These are phyloP conservation scores for Antechinus flavipes DNA, from an alignment of 2,113 vertebrate species.

Conservation along the genomic window DNA sequence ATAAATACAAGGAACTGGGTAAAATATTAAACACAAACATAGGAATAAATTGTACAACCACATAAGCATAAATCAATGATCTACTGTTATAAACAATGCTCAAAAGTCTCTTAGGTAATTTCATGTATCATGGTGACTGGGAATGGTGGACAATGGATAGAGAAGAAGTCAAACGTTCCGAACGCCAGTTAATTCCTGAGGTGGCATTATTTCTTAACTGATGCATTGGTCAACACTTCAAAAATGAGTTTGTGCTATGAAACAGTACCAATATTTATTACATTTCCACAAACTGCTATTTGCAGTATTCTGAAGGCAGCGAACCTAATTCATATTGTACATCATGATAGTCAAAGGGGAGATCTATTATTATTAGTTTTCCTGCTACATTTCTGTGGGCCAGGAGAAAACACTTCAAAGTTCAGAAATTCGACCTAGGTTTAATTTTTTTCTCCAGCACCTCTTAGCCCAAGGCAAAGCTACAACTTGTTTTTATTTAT, in stretches of 20 bases:
- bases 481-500: slow-evolving; percentile 31
- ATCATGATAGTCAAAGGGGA: slow-evolving; percentile 59
- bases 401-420: slow-evolving; percentile 65
- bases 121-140: slow-evolving; percentile 67
- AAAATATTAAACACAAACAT: slow-evolving; percentile 88
- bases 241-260: slow-evolving; percentile 82
- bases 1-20: slow-evolving; percentile 92
- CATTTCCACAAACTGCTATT: slow-evolving; percentile 63
- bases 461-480: slow-evolving; percentile 79
- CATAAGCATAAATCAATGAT: slow-evolving; percentile 76
- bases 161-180: slow-evolving; percentile 65
- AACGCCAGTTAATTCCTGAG: slow-evolving; percentile 86
- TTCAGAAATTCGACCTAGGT: slow-evolving; percentile 57
- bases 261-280: slow-evolving; percentile 71
- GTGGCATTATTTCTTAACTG: slow-evolving; percentile 82
- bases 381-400: slow-evolving; percentile 76
- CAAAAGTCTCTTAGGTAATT: slow-evolving; percentile 76
- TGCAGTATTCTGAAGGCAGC: slow-evolving; percentile 76
- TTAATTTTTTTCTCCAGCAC: slow-evolving; percentile 62
- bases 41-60: slow-evolving; percentile 86
- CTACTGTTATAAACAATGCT: slow-evolving; percentile 78
- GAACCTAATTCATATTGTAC: slow-evolving; percentile 69
- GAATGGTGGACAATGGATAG: not conserved
- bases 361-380: slow-evolving; percentile 51
- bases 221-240: slow-evolving; percentile 74